These are phyloP conservation scores for Styela clava DNA, from an alignment of 23 tunicate genomes.

Conservation along the genomic window DNA sequence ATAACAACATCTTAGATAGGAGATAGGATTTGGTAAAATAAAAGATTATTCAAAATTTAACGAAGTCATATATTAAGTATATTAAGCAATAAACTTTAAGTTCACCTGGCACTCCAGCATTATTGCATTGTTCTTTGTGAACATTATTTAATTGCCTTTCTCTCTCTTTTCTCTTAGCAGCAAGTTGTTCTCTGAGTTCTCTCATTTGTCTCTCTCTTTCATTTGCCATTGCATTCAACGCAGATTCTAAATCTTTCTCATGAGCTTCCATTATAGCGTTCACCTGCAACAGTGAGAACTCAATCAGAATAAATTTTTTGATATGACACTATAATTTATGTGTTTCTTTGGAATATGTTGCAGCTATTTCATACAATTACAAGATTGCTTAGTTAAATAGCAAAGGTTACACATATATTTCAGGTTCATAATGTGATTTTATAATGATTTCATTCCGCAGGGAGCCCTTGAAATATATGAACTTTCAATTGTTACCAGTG, in stretches of 20 bases:
- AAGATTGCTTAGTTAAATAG: no score
- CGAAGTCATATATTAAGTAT: no score
- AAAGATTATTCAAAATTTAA: no score
- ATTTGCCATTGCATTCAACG: constrained; percentile 68
- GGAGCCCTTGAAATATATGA: no score
- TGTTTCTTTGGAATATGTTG: neutral
- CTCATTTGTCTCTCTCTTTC: constrained; percentile 78
- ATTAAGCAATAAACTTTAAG: no score
- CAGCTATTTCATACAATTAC: neutral
- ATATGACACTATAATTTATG: neutral
- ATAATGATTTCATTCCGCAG: no score
- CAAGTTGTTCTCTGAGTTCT: constrained; percentile 77
- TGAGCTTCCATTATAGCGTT: constrained; percentile 59
- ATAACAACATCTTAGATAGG: no score
- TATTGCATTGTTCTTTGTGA: constrained; percentile 59
- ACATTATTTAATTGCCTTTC: constrained; percentile 38
- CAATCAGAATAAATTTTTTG: neutral
- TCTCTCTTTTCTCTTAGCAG: constrained; percentile 67
- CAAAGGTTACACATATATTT: no score
- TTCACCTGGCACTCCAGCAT: constrained; percentile 81
- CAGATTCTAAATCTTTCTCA: constrained; percentile 72
- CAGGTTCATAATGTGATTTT: no score
- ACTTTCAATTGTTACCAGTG: no score
- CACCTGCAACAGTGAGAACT: no score
- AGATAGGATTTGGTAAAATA: no score